These are phyloP conservation scores for Barnardius zonarius DNA, from an alignment of 2,113 vertebrate genomes.

Conservation along the genomic window DNA sequence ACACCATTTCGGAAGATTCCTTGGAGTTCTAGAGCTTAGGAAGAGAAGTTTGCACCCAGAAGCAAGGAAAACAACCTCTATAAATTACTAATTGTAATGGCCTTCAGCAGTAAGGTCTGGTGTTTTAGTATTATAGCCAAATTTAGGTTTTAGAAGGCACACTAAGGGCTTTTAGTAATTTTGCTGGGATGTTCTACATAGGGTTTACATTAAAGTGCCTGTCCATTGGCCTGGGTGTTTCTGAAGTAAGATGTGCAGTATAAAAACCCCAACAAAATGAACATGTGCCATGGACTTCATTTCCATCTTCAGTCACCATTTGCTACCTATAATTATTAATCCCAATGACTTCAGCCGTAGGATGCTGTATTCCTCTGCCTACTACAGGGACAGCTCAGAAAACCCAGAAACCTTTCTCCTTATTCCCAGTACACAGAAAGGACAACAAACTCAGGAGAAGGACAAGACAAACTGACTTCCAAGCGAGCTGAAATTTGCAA, in stretches of 20 bases:
- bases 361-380: not conserved
- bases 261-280: not conserved
- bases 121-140: not conserved
- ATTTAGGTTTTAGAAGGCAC: not conserved
- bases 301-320: not conserved
- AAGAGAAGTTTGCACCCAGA: not conserved
- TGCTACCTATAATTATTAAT: not conserved
- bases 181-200: not conserved
- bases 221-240: not conserved
- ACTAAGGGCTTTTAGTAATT: not conserved
- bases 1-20: not conserved
- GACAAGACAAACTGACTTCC: not conserved
- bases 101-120: not conserved
- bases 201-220: conserved; percentile 52
- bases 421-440: not conserved
- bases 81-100: not conserved
- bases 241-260: not conserved
- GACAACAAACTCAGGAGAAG: not conserved
- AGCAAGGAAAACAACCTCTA: not conserved
- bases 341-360: not conserved
- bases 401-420: not conserved
- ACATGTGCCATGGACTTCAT: not conserved
- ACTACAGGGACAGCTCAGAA: not conserved
- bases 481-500: not conserved
- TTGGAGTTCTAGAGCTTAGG: not conserved